phyloP scores from a whole-genome alignment of 1,140 invertebrate species.

The Tetragonula clypearis region DNA sequence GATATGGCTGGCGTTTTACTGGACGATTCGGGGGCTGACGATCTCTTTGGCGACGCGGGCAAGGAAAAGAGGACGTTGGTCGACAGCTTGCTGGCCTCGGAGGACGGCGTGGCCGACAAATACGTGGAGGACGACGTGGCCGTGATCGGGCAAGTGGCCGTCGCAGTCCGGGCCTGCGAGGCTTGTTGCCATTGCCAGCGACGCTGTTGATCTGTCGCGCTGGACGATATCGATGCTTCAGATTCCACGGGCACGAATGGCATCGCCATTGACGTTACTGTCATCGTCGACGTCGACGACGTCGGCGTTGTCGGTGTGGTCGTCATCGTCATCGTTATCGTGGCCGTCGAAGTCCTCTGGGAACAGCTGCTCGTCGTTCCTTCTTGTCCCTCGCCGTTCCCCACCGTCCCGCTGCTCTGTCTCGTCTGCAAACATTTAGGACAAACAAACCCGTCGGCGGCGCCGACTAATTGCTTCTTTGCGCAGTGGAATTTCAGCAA shows the following conservation, averaged over 20 bases:
- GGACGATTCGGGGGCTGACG: conserved; percentile 72
- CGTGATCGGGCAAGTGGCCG: background rate
- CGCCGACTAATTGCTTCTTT: background rate
- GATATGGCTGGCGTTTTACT: conserved; percentile 85
- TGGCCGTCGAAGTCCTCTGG: conserved; percentile 66
- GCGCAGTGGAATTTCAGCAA: background rate
- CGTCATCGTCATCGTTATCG: conserved; percentile 52
- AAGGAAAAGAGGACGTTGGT: conserved; percentile 72
- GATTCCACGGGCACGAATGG: conserved; percentile 56
- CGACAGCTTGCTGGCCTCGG: conserved; percentile 60
- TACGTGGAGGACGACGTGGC: conserved; percentile 29
- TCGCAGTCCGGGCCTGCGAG: background rate
- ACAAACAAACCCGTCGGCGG: background rate
- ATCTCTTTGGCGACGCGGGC: conserved; percentile 71
- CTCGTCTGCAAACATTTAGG: conserved; percentile 74
- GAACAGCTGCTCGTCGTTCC: conserved; percentile 66
- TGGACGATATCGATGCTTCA: conserved; percentile 45
- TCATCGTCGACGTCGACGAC: conserved; percentile 43
- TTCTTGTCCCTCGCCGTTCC: conserved; percentile 70
- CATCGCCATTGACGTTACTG: conserved; percentile 32
- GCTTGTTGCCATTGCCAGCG: conserved; percentile 18
- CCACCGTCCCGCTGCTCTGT: conserved; percentile 74
- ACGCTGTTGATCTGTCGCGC: conserved; percentile 36
- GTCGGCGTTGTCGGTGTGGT: conserved; percentile 43
- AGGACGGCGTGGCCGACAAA: conserved; percentile 50